Percentiles rank a stretch among this genome's conserved stretches.
These are phyloP conservation scores for Pandion haliaetus DNA, from an alignment of 2,113 vertebrate genomes.

Conservation along the genomic window DNA sequence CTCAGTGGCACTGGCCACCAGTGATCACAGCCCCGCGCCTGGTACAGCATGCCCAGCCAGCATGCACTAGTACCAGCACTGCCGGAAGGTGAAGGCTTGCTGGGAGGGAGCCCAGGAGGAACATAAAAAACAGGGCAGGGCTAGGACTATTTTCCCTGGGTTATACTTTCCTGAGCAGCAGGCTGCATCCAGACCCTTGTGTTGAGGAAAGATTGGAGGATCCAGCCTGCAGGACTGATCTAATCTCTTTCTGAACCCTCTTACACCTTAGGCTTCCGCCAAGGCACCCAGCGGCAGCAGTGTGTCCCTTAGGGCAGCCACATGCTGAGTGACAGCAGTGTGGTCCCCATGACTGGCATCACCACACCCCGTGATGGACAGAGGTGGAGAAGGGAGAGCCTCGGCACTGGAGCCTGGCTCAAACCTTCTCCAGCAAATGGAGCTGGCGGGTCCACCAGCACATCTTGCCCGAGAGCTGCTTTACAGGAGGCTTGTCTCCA, in stretches of 20 bases:
- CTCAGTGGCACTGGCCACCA: accelerated
- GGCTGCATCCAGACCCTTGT: neutral
- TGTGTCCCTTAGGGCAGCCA: neutral
- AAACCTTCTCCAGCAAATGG: neutral
- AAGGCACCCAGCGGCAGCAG: neutral
- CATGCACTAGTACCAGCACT: neutral
- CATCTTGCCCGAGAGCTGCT: accelerated
- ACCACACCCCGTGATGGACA: neutral
- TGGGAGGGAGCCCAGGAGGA: neutral
- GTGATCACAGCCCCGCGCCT: neutral
- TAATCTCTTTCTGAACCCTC: neutral
- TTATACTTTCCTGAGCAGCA: neutral
- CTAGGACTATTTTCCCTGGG: neutral
- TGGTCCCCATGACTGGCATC: neutral
- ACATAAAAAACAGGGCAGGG: neutral
- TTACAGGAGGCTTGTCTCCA: neutral
- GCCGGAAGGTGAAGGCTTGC: neutral
- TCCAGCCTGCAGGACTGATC: neutral
- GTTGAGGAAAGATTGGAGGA: accelerated
- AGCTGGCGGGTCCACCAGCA: neutral
- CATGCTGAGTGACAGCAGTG: accelerated
- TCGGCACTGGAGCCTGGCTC: neutral
- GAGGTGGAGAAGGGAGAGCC: neutral
- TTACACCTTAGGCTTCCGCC: neutral
- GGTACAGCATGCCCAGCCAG: neutral